Evolutionary conservation across 1,140 invertebrate species (phyloP), one percentile per base, ranked within the genome.

Genomic region (Trichonephila clavata): DNA sequence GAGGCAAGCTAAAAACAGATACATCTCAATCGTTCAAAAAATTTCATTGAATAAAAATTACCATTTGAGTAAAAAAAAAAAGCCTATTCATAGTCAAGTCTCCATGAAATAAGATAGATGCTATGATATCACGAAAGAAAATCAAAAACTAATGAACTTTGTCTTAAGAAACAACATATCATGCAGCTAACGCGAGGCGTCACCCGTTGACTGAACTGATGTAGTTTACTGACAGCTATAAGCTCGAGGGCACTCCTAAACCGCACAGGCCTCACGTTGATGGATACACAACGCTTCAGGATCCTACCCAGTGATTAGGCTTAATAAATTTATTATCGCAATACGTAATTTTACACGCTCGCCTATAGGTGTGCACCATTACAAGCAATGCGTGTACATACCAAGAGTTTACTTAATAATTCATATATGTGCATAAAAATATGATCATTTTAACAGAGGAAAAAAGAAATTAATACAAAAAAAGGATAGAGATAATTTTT

Each of bases 301-400:
- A 77, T 90, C 88, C 50, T 83, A 91, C 90, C 90, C 90, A 83
- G 60, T 91, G 90, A 91, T 91, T 91, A 91, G 60, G 71, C 77
- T 65, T 91, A 91, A 91, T 91, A 91, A 91, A 91, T 91, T 91
- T 81, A 91, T 91, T 83, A 91, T 50, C 27, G 14, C 13, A 60
- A 18, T 60, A n/a, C 24, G 27, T 32, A 57, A 50, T 57, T 84
- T 84, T 84, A 84, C 80, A 83, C 80, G 27, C 24, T 80, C 39
- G 21, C 2, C 20, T 50, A 21, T n/a, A 83, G 80, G 80, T 83
- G 39, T 57, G 80, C 20, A 50, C 80, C 27, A 13, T 5, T 10
- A 2, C n/a, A n/a, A 83, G 80, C 20, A 57, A 83, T n/a, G 39
- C 24, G 0, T 83, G 68, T 18, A 65, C 65, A 90, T 77, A 21